Evolutionary conservation across 92 coral and sea anemone species (phyloP), one percentile per base, ranked within the genome.

Genomic region (Phymanthus crucifer): DNA sequence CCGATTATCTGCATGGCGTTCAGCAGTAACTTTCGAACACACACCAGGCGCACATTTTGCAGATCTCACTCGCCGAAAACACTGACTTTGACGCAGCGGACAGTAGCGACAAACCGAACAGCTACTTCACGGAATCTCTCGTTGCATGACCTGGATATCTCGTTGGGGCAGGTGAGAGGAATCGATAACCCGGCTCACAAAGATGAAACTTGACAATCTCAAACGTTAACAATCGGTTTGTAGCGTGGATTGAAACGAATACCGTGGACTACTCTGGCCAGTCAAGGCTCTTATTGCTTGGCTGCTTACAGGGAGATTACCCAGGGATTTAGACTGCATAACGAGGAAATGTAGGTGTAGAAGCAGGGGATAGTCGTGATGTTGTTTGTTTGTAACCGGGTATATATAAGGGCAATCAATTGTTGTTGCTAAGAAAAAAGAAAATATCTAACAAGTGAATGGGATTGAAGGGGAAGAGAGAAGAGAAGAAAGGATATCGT

Each of bases 11-110:
- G 85, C 32, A 27, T 81, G 50, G 40, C n/a, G 14, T 81, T 81
- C 40, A 81, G 85, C 43, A 58, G 78, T 32, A 81, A 81, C 33
- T 81, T 81, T 65, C 66, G 85, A 36, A 67, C 68, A 23, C 23
- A 23, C 14, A 23, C 68, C 1, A 56, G 50, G 34, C 64, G 67
- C 24, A 69, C 68, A 16, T 70, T 79, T 33, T 46, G 48, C 37
- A 38, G 73, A 8, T 26, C 36, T 32, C 66, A 40, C 21, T 70
- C 74, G 14, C 68, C 58, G 18, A 54, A 26, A 40, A 40, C 72
- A 29, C 73, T 48, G 19, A 50, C 36, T 16, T 10, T 45, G 13
- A 64, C 73, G 31, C 50, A 68, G 27, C 67, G 43, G 17, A 52
- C 82, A 36, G 40, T 35, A 58, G 36, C 71, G 6, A 61, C 14